These are phyloP conservation scores for Carassius carassius DNA, from an alignment of 2,113 vertebrate species.

Conservation along the genomic window DNA sequence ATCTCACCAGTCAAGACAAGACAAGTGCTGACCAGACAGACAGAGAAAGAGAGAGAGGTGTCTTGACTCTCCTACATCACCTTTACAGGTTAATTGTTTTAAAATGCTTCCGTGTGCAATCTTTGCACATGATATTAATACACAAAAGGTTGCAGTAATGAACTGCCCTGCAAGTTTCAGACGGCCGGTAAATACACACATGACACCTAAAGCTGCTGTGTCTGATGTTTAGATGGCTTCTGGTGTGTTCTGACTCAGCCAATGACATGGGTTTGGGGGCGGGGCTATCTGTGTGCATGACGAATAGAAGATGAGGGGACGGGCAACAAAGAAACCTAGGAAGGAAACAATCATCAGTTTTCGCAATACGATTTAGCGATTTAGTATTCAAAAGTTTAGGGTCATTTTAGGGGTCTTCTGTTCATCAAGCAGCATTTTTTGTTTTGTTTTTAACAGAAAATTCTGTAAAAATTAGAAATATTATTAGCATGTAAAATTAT, in stretches of 20 bases:
- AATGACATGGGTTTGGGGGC: not conserved
- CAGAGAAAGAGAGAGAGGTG: not conserved
- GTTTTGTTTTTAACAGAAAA: too few species aligned
- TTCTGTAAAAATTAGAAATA: too few species aligned
- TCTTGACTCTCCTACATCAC: not conserved
- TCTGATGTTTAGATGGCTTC: not conserved
- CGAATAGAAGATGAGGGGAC: not conserved
- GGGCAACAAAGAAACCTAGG: not conserved
- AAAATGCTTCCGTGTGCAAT: constrained; percentile 8
- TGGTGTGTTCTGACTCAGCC: not conserved
- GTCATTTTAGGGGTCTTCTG: too few species aligned
- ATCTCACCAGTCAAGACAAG: constrained; percentile 19
- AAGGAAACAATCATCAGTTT: too few species aligned
- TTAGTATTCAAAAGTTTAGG: too few species aligned
- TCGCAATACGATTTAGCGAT: too few species aligned
- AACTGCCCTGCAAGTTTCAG: not conserved
- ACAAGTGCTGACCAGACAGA: constrained; percentile 26
- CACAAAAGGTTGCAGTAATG: not conserved
- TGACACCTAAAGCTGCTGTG: not conserved
- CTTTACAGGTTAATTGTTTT: constrained; percentile 27
- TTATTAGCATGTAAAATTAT: too few species aligned
- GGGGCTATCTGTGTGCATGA: not conserved
- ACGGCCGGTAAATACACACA: not conserved
- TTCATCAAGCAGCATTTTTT: too few species aligned
- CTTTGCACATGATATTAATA: not conserved